Conservation (phyloP, 1,140 invertebrate species). For the Camponotus pennsylvanicus region DNA sequence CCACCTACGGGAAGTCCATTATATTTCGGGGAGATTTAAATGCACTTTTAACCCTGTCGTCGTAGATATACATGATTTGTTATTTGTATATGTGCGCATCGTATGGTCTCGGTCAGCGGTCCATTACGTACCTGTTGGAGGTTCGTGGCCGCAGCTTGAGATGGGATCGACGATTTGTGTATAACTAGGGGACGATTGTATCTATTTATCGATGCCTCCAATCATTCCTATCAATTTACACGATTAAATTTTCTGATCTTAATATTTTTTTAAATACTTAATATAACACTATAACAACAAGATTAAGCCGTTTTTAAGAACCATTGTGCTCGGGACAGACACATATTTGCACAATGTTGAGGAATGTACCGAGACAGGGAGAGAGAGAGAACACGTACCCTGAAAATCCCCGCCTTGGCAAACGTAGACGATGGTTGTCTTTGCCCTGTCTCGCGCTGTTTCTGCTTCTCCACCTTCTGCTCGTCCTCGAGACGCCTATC, state of each 20-base stretch:
- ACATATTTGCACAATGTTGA: conserved; percentile 24
- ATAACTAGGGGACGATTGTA: conserved; percentile 47
- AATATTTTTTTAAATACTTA: conserved; percentile 9
- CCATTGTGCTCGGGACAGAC: background rate
- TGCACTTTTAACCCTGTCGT: conserved; percentile 65
- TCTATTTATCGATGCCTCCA: background rate
- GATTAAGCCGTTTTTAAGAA: background rate
- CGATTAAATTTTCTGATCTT: background rate
- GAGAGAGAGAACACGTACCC: background rate
- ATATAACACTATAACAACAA: background rate
- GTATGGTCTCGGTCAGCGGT: conserved; percentile 41
- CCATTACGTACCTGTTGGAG: conserved; percentile 59
- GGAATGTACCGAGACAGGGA: background rate
- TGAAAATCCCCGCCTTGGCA: conserved; percentile 25
- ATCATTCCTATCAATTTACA: conserved; percentile 12
- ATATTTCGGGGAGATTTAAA: conserved; percentile 68
- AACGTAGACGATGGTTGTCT: conserved; percentile 13
- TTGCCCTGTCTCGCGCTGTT: background rate
- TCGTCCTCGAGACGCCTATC: background rate
- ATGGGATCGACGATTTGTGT: conserved; percentile 67
- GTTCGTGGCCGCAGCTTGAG: conserved; percentile 6
- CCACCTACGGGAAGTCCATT: conserved; percentile 65
- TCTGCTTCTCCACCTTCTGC: background rate
- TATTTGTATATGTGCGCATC: conserved; percentile 44
- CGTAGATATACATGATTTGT: conserved; percentile 72